Percentiles rank a stretch among this genome's conserved stretches.
Conservation (phyloP, 2,113 vertebrate species). For the Okapia johnstoni region DNA sequence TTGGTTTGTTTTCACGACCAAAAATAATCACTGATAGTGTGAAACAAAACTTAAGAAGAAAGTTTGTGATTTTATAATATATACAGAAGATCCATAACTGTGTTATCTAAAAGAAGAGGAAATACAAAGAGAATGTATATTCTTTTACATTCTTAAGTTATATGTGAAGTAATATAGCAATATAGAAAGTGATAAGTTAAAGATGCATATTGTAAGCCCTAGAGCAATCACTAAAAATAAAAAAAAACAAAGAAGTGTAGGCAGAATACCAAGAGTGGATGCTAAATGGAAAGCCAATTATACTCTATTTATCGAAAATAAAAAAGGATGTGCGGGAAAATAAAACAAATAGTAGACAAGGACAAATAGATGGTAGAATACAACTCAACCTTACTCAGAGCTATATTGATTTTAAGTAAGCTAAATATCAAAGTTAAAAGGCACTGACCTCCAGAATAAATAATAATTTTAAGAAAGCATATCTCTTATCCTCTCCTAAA, state of each 20-base stretch:
- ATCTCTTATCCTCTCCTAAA: neutral
- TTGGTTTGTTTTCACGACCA: neutral
- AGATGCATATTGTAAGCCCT: neutral
- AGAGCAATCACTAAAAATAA: neutral
- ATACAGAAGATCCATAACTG: neutral
- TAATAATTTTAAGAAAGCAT: neutral
- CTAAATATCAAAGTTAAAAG: neutral
- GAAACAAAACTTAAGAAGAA: neutral
- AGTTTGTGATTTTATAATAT: neutral
- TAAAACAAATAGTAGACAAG: neutral
- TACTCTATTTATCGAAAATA: neutral
- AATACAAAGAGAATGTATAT: neutral
- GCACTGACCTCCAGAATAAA: neutral
- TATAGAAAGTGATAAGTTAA: neutral
- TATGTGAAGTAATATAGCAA: neutral
- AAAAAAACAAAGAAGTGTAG: neutral
- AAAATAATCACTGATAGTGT: neutral
- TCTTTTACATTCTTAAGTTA: neutral
- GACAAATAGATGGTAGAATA: neutral
- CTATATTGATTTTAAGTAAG: neutral
- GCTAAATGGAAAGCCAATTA: neutral
- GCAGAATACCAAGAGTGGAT: neutral
- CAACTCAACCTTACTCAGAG: neutral
- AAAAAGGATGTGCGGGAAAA: neutral
- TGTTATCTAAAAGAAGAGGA: neutral